These are phyloP conservation scores for Cichlasoma orientale DNA, from an alignment of 2,797 vertebrate genomes.

Conservation along the genomic window DNA sequence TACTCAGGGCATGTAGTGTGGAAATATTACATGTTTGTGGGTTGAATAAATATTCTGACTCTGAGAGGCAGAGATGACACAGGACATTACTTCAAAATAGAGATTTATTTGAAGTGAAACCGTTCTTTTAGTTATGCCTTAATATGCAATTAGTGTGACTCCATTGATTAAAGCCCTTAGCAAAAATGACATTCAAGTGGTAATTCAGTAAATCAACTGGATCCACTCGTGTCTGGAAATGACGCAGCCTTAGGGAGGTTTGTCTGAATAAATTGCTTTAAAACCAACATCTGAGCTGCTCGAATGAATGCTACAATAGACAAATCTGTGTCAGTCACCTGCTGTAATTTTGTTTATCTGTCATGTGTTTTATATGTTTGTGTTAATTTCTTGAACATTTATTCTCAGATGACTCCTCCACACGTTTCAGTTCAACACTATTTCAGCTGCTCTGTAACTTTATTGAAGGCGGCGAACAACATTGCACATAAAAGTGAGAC, in stretches of 20 bases:
- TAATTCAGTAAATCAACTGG: conserved; percentile 31
- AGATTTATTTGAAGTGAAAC: conserved; percentile 27
- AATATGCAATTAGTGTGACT: conserved; percentile 16
- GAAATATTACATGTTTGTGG: conserved; percentile 16
- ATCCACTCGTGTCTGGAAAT: conserved; percentile 23
- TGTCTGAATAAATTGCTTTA: conserved; percentile 28
- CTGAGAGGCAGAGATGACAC: conserved; percentile 9
- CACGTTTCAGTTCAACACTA: neutral
- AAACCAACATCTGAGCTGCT: conserved; percentile 26
- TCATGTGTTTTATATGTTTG: conserved; percentile 13
- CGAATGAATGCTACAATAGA: neutral
- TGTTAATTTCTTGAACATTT: neutral
- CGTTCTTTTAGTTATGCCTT: conserved; percentile 1
- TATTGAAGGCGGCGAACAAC: neutral
- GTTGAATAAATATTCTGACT: conserved; percentile 15
- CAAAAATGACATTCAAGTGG: conserved; percentile 2
- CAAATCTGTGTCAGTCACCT: conserved; percentile 1
- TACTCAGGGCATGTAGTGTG: neutral
- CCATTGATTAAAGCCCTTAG: conserved; percentile 15
- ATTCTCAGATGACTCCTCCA: conserved; percentile 1
- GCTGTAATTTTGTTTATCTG: conserved; percentile 34
- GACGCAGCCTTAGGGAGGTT: conserved; percentile 17
- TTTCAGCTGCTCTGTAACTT: conserved; percentile 11
- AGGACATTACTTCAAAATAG: conserved; percentile 14
- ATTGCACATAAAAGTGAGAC: neutral